Percentiles rank a stretch among this genome's conserved stretches.
These are phyloP conservation scores for Lamprotornis superbus DNA, from an alignment of 2,113 vertebrate genomes.

Conservation along the genomic window DNA sequence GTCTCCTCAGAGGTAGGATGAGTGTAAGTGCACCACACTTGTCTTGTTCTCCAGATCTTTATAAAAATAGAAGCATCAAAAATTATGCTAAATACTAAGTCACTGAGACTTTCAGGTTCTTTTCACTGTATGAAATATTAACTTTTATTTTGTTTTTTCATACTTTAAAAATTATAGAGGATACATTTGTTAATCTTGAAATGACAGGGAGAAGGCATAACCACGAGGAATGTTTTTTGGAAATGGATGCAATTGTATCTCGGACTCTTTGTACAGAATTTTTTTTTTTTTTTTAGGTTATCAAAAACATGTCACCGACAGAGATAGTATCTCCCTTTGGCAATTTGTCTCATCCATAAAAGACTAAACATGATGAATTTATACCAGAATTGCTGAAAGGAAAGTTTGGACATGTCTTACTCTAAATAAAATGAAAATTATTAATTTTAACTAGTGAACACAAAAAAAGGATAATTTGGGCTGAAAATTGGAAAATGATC, in stretches of 20 bases:
- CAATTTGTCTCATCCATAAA: neutral
- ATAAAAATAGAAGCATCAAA: neutral
- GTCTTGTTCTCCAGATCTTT: neutral
- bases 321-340: neutral
- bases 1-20: neutral
- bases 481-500: neutral
- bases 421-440: neutral
- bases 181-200: neutral
- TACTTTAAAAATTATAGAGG: neutral
- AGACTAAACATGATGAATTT: neutral
- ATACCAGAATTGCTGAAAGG: neutral
- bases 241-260: rapidly evolving
- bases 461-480: neutral
- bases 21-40: neutral
- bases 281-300: neutral
- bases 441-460: neutral
- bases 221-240: neutral
- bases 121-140: neutral
- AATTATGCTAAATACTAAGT: neutral
- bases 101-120: neutral
- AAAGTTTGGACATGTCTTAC: neutral
- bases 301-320: neutral
- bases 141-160: neutral
- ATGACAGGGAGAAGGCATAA: neutral
- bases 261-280: neutral